These are phyloP conservation scores for Melipona beecheii DNA, from an alignment of 2,888 invertebrate species.

Conservation along the genomic window DNA sequence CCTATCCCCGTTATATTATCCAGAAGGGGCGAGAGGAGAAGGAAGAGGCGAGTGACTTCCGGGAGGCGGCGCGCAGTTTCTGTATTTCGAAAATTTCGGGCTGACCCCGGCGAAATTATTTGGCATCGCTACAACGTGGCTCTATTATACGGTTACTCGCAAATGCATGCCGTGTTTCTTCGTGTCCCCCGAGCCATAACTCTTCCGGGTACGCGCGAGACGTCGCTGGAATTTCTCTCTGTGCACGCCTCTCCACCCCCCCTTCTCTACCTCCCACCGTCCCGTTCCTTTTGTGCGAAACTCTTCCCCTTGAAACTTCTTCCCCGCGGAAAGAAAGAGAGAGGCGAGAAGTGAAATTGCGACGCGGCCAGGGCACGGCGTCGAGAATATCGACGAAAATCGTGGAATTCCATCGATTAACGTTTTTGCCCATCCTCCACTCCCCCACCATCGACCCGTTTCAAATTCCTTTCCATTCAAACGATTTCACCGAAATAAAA, in stretches of 20 bases:
- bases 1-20: background rate
- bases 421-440: conserved; percentile 17
- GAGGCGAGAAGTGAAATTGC: conserved; percentile 2
- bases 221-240: conserved; percentile 66
- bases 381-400: conserved; percentile 63
- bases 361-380: conserved; percentile 54
- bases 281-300: conserved; percentile 47
- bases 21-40: too few relatives aligned
- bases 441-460: background rate
- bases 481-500: background rate
- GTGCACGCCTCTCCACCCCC: conserved; percentile 6
- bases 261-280: conserved; percentile 12
- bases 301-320: conserved; percentile 61
- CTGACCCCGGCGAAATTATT: conserved; percentile 62
- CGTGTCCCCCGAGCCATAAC: conserved; percentile 68
- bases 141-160: conserved; percentile 68
- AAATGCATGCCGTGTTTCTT: conserved; percentile 71
- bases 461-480: conserved; percentile 18
- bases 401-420: conserved; percentile 60
- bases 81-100: conserved; percentile 56
- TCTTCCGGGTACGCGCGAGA: conserved; percentile 64
- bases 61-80: conserved; percentile 39
- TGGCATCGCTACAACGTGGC: conserved; percentile 58
- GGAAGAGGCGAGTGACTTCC: too few relatives aligned
- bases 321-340: background rate